These are phyloP conservation scores for Phrixothrix hirtus DNA, from an alignment of 2,888 invertebrate species.

Conservation along the genomic window DNA sequence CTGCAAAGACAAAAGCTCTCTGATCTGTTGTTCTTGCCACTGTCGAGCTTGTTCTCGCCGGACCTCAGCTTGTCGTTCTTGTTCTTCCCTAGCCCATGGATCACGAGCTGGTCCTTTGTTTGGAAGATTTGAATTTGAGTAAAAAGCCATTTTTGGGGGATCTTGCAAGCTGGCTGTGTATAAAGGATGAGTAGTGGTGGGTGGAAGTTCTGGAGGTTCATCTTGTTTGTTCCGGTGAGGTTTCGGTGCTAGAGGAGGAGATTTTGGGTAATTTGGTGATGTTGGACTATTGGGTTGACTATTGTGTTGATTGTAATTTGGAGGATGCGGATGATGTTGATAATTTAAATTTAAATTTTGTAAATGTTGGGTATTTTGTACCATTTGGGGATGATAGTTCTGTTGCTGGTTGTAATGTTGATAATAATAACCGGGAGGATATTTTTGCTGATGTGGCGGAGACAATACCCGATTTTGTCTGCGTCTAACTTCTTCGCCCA, in stretches of 20 bases:
- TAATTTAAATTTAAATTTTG: slow-evolving; percentile 49
- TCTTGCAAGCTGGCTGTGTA: slow-evolving; percentile 75
- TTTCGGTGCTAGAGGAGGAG: slow-evolving; percentile 63
- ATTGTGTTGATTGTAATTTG: slow-evolving; percentile 28
- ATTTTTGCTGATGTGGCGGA: slow-evolving; percentile 43
- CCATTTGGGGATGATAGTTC: slow-evolving; percentile 32
- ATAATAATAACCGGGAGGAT: slow-evolving; percentile 48
- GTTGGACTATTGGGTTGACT: slow-evolving; percentile 56
- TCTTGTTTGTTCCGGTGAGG: slow-evolving; percentile 51
- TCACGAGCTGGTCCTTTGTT: slow-evolving; percentile 66
- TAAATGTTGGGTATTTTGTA: slow-evolving; percentile 30
- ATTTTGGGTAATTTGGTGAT: slow-evolving; percentile 51
- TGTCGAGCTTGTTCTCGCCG: slow-evolving; percentile 75
- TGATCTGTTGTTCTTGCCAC: slow-evolving; percentile 86
- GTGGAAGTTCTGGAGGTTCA: slow-evolving; percentile 66
- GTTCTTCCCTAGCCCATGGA: slow-evolving; percentile 93
- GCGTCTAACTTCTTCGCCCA: slow-evolving; percentile 78
- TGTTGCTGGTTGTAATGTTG: slow-evolving; percentile 43
- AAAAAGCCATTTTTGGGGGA: slow-evolving; percentile 74
- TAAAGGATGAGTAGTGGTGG: slow-evolving; percentile 72
- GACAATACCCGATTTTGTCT: slow-evolving; percentile 58
- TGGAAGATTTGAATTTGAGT: slow-evolving; percentile 55
- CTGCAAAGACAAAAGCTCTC: slow-evolving; percentile 71
- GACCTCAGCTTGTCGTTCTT: slow-evolving; percentile 75
- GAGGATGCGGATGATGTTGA: slow-evolving; percentile 34